Percentiles rank a stretch among this genome's conserved stretches.
phyloP scores from a whole-genome alignment of 2,797 vertebrate species.

The Dipus sagitta region DNA sequence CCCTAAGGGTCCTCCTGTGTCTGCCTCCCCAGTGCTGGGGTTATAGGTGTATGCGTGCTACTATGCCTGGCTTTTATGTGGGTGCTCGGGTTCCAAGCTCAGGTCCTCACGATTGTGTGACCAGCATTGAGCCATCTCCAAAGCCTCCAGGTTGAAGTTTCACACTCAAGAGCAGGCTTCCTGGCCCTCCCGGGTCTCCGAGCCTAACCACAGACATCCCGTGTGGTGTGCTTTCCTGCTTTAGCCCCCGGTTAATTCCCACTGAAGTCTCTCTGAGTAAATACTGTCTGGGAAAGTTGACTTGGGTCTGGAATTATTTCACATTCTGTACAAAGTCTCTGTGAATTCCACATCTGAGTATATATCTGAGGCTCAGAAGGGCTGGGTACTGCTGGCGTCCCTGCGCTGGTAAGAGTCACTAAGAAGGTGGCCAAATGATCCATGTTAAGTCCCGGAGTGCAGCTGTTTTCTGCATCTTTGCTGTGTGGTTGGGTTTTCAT shows the following conservation, averaged over 20 bases:
- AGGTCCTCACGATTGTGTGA: too few relatives aligned
- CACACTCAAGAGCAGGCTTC: fast-evolving
- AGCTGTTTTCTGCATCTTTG: background rate
- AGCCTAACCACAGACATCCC: fast-evolving
- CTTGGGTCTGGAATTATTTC: background rate
- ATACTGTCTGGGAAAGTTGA: background rate
- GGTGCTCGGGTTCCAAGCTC: too few relatives aligned
- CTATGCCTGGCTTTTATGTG: too few relatives aligned
- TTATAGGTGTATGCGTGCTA: too few relatives aligned
- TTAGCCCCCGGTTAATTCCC: background rate
- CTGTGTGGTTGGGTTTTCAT: background rate
- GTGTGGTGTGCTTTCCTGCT: background rate
- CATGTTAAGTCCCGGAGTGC: fast-evolving
- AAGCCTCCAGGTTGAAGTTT: fast-evolving
- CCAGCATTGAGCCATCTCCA: too few relatives aligned
- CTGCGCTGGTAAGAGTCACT: background rate
- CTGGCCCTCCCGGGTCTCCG: fast-evolving
- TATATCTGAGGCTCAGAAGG: too few relatives aligned
- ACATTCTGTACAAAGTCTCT: background rate
- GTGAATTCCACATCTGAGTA: fast-evolving
- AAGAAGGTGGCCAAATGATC: background rate
- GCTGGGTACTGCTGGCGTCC: fast-evolving
- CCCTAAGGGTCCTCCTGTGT: too few relatives aligned
- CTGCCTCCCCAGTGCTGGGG: too few relatives aligned
- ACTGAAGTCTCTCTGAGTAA: background rate